phyloP scores from a whole-genome alignment of 1,140 invertebrate species.

The Aphelinus certus region DNA sequence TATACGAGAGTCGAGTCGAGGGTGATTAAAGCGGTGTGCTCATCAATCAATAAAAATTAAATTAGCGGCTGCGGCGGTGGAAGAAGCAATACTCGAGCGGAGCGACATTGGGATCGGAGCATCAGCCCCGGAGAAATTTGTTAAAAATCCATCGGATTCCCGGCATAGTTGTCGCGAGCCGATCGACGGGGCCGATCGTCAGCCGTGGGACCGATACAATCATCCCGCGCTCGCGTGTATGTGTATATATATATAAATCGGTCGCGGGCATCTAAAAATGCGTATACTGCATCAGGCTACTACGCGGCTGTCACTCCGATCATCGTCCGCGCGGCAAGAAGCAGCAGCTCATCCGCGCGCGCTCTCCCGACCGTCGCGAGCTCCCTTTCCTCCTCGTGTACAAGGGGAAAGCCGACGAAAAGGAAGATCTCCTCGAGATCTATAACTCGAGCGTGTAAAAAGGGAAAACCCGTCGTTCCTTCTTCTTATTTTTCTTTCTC shows the following conservation, averaged over 20 bases:
- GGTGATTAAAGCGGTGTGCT: no score
- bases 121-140: no score
- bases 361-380: not conserved
- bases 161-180: no score
- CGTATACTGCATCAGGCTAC: not conserved
- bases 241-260: not conserved
- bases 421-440: not conserved
- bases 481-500: not conserved
- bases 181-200: no score
- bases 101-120: no score
- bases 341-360: no score
- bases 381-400: not conserved
- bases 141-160: no score
- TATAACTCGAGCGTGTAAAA: not conserved
- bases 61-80: no score
- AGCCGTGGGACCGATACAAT: constrained; percentile 15
- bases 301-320: constrained; percentile 24
- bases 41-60: no score
- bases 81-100: no score
- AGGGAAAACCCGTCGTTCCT: not conserved
- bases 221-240: not conserved
- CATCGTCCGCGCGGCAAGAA: constrained; percentile 5
- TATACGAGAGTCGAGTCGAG: no score
- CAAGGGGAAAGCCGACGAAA: constrained; percentile 27
- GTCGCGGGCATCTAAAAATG: constrained; percentile 20